Conservation (phyloP, 2,113 vertebrate genomes). For the Lepus europaeus region DNA sequence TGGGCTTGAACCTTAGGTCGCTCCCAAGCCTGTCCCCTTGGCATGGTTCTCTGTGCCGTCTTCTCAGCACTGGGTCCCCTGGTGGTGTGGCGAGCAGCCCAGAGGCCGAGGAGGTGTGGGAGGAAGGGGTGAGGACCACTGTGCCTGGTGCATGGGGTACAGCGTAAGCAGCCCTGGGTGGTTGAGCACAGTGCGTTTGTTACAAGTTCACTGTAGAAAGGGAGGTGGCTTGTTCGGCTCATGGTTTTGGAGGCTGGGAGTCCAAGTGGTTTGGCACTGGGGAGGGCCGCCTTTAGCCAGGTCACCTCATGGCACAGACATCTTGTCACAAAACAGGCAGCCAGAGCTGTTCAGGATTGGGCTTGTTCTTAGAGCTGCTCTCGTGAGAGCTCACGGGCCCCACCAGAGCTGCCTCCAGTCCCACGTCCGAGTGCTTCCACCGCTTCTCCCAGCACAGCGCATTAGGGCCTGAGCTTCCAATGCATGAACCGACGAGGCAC, state of each 20-base stretch:
- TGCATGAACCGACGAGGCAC: neutral
- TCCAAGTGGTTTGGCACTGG: neutral
- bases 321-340: neutral
- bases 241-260: neutral
- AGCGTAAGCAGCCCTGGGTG: neutral
- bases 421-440: too few relatives aligned
- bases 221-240: neutral
- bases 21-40: neutral
- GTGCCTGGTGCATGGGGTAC: neutral
- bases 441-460: neutral
- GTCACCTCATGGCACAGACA: neutral
- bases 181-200: accelerated
- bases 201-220: neutral
- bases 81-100: neutral
- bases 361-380: neutral
- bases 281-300: neutral
- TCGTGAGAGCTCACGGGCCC: too few relatives aligned
- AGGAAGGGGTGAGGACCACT: accelerated
- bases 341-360: neutral
- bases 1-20: neutral
- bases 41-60: neutral
- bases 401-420: neutral
- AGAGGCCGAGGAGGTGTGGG: neutral
- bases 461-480: too few relatives aligned
- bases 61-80: neutral